Evolutionary conservation across 2,888 invertebrate genomes (phyloP).

Genomic region (Aporophyla nigra): DNA sequence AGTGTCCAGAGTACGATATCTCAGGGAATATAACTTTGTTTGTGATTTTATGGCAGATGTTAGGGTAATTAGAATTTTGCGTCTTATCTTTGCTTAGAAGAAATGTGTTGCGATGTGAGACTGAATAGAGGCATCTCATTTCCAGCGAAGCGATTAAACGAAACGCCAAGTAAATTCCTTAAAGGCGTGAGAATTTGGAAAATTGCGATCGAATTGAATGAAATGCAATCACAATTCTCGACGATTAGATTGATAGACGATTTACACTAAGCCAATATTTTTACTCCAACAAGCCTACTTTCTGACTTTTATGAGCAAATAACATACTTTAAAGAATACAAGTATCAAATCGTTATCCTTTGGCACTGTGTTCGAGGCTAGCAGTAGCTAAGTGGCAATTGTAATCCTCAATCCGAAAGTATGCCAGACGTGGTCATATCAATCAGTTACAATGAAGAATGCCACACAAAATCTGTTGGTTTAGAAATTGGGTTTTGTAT

Average conservation of each 20-base stretch:
- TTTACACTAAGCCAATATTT: slow-evolving; percentile 15
- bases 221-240: not conserved
- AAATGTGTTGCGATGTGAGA: not conserved
- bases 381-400: slow-evolving; percentile 43
- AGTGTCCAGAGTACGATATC: slow-evolving; percentile 47
- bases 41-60: slow-evolving; percentile 40
- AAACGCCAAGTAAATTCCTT: not conserved
- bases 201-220: slow-evolving; percentile 20
- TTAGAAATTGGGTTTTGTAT: slow-evolving; percentile 28
- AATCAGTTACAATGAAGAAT: slow-evolving; percentile 51
- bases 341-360: slow-evolving; percentile 48
- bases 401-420: slow-evolving; percentile 55
- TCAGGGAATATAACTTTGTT: slow-evolving; percentile 44
- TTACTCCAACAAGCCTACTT: slow-evolving; percentile 6
- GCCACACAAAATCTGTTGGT: slow-evolving; percentile 26
- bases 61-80: slow-evolving; percentile 32
- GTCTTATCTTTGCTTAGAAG: slow-evolving; percentile 28
- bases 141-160: not conserved
- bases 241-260: too few relatives aligned
- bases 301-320: slow-evolving; percentile 10
- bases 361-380: slow-evolving; percentile 27
- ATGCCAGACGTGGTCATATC: slow-evolving; percentile 59
- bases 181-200: slow-evolving; percentile 11
- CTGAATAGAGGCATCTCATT: not conserved
- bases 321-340: slow-evolving; percentile 15